Evolutionary conservation across 2,113 vertebrate genomes (phyloP).

Genomic region (Crocuta crocuta): DNA sequence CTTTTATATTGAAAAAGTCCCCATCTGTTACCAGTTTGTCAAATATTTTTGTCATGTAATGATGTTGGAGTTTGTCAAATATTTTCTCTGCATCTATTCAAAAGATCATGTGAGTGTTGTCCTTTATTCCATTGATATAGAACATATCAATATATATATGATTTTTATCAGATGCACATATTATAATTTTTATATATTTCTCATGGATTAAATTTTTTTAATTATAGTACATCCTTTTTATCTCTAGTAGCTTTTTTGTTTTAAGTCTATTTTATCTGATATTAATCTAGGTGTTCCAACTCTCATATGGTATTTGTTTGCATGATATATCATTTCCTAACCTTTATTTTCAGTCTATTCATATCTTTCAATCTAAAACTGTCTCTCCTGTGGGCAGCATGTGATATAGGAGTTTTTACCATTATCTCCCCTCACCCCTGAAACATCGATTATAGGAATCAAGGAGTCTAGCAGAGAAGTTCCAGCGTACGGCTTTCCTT

Average conservation of each 20-base stretch:
- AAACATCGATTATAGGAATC: background rate
- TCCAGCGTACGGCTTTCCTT: background rate
- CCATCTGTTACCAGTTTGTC: background rate
- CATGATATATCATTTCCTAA: background rate
- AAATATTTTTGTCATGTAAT: background rate
- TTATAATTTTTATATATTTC: background rate
- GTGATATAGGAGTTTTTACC: background rate
- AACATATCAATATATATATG: background rate
- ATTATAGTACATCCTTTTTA: background rate
- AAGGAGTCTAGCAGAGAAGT: background rate
- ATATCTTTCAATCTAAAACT: background rate
- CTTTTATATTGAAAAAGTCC: background rate
- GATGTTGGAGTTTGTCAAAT: background rate
- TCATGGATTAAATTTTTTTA: background rate
- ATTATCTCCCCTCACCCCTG: background rate
- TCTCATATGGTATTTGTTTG: background rate
- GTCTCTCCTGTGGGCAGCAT: background rate
- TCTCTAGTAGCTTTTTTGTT: background rate
- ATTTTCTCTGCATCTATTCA: background rate
- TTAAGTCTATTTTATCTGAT: background rate
- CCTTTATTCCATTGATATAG: background rate
- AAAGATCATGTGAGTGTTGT: background rate
- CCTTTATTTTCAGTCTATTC: background rate
- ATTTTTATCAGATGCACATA: background rate
- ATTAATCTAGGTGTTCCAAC: background rate